These are phyloP conservation scores for Elanus axillaris DNA, from an alignment of 2,113 vertebrate species.

Conservation along the genomic window DNA sequence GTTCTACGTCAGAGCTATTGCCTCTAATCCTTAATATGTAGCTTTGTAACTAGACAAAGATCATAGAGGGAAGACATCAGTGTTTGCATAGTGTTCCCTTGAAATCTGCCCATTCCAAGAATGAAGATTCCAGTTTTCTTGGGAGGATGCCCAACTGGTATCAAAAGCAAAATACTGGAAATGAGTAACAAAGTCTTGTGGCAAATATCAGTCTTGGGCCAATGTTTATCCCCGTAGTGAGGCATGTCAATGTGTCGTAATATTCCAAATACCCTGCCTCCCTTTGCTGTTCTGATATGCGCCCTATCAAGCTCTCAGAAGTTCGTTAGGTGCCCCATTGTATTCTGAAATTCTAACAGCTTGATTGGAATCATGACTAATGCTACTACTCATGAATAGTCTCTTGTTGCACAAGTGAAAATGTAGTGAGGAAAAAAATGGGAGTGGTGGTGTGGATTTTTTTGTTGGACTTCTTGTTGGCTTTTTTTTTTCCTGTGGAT, in stretches of 20 bases:
- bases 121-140: background rate
- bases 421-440: background rate
- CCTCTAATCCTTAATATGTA: background rate
- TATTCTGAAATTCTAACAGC: background rate
- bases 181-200: background rate
- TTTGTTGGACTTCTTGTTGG: background rate
- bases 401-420: background rate
- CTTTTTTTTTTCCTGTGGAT: background rate
- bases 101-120: background rate
- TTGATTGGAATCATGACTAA: background rate
- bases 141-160: background rate
- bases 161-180: background rate
- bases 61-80: background rate
- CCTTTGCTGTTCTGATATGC: rapidly evolving
- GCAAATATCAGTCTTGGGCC: background rate
- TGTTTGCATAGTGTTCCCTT: background rate
- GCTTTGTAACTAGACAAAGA: background rate
- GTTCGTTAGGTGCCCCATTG: background rate
- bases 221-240: background rate
- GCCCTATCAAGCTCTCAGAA: background rate
- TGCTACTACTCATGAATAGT: background rate
- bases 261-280: background rate
- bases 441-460: background rate
- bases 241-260: background rate
- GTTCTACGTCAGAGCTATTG: background rate